Base-by-base conservation (phyloP, 1,140 invertebrate species). In the Ruditapes philippinarum region DNA sequence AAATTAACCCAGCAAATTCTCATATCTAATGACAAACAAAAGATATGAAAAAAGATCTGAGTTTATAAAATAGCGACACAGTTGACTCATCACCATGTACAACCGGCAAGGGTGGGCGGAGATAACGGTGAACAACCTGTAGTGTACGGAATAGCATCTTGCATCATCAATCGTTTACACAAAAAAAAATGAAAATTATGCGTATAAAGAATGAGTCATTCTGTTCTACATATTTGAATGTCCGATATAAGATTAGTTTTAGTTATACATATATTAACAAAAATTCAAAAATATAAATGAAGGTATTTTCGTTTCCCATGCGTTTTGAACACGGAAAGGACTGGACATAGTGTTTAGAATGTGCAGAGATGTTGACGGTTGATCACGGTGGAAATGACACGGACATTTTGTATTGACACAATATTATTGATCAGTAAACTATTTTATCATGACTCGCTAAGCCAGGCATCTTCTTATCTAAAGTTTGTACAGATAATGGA, bases 371-470 rank as follows among this genome's bases (percentile, higher is more conserved):
- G n/a, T 40, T 19, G 33, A 70, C 38, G 19, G 65, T 14, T 11
- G 65, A 12, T 3, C 0, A 22, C 14, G 14, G n/a, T 70, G 22
- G 38, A 38, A 70, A 38, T 38, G 36, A 38, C 19, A 33, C 38
- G 65, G 33, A 33, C 14, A 70, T 7, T 45, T 70, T 70, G n/a
- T 70, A 33, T 70, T 70, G 31, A 70, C 65, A 70, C 65, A 70
- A 25, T n/a, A 38, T 38, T 70, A 38, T 70, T 65, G 60, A 65
- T 65, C 33, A 36, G 25, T 28, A 38, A 70, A 11, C 14, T 70
- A 38, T 70, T 36, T 70, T 70, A 70, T 70, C 65, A n/a, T 19
- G 14, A 38, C 31, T 31, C 65, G 65, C n/a, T 5, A 36, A 33
- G 28, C 7, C 17, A 38, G 33, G 36, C 33, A 40, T 70, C 25